These are phyloP conservation scores for Agonopterix heracliana DNA, from an alignment of 2,888 invertebrate species.

Conservation along the genomic window DNA sequence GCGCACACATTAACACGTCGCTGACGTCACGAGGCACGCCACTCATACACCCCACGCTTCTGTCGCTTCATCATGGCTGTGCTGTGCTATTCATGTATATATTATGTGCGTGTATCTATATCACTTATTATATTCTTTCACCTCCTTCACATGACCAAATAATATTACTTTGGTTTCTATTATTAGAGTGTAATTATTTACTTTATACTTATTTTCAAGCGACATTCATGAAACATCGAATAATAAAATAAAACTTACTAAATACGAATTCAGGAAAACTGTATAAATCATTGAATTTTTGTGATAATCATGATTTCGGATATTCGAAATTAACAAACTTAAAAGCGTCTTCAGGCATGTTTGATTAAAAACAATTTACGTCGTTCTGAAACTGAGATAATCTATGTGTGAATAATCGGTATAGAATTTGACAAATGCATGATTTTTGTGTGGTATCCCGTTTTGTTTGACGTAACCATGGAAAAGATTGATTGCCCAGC, in stretches of 20 bases:
- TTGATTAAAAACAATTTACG: no score
- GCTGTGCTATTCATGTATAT: constrained; percentile 39
- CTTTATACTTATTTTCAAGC: background rate
- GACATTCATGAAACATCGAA: constrained; percentile 1
- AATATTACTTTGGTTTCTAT: constrained; percentile 41
- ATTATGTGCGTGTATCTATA: constrained; percentile 28
- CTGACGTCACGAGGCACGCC: constrained; percentile 27
- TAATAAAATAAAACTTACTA: constrained; percentile 3
- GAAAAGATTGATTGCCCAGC: no score
- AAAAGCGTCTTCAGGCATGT: no score
- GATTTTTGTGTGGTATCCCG: no score
- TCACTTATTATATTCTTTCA: constrained; percentile 19
- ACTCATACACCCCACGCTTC: constrained; percentile 32
- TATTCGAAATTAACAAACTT: no score
- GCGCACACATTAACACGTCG: constrained; percentile 36
- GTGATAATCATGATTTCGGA: no score
- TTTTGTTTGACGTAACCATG: no score
- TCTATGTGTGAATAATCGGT: no score
- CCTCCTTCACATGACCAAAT: constrained; percentile 34
- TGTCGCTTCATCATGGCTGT: constrained; percentile 49
- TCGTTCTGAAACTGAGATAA: no score
- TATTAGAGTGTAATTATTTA: background rate
- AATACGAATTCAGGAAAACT: constrained; percentile 3
- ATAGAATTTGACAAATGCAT: no score
- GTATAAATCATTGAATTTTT: no score